Base-by-base conservation (phyloP, 2,888 invertebrate genomes). In the Spicauda simplicius region DNA sequence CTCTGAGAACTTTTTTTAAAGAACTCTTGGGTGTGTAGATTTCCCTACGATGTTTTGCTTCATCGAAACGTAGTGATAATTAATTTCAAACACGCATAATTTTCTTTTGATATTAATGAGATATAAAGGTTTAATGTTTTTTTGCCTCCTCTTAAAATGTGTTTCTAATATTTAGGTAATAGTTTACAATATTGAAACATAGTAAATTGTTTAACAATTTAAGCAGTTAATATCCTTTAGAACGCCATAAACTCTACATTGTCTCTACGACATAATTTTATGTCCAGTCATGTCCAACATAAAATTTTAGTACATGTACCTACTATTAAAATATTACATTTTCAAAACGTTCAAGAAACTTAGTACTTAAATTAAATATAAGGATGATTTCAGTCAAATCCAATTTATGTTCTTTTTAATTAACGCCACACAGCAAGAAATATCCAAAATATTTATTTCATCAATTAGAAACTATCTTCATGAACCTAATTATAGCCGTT, bases 401-500 rank as follows among this genome's bases (percentile, higher is more conserved):
- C 41, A 41, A 20, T 53, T 20, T 20, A 12, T 20, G 2, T 20
- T 3, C 2, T 37, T 54, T 20, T 45, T 48, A 60, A 61, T 61
- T 66, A 61, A 60, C 11, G 37, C 11, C 1, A 45, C 1, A 45
- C 16, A 6, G 33, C 30, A 55, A 54, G 55, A 61, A 67, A 52
- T 56, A 67, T 67, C 61, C 61, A 62, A 68, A 68, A 68, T 68
- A 68, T 68, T 69, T 68, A 62, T 62, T 68, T 52, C 68, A 62
- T 68, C 62, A 67, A 78, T 81, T 84, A 85, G 84, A 87, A 86
- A 87, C 83, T 84, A 80, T 82, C 85, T 81, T 85, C 81, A 80
- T 79, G 50, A 82, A 83, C 81, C 81, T 76, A 77, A 74, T 72
- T 73, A 80, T 81, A 73, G 80, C 77, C 82, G 76, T 75, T 45